Evolutionary conservation across 2,797 vertebrate species (phyloP).

Genomic region (Neosilurus mollespiculum): DNA sequence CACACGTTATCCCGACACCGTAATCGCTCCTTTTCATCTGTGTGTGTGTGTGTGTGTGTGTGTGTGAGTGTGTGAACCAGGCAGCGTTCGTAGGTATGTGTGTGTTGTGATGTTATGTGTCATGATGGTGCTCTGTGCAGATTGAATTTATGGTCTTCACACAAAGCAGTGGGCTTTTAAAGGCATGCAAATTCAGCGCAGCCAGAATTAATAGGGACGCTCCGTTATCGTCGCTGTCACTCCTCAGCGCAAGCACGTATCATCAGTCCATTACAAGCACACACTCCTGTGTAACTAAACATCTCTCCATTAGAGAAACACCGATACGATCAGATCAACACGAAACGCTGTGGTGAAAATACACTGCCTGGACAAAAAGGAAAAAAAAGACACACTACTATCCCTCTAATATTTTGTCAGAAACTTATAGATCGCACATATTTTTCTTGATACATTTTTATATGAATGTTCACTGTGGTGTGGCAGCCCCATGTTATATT

Average conservation of each 20-base stretch:
- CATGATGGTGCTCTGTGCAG: not conserved
- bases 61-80: not conserved
- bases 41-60: not conserved
- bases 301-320: not conserved
- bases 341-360: not conserved
- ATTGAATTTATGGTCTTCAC: conserved; percentile 59
- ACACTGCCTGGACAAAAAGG: not conserved
- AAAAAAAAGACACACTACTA: no score
- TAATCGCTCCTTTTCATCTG: conserved; percentile 61
- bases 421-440: no score
- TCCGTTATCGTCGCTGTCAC: conserved; percentile 58
- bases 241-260: not conserved
- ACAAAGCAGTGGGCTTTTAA: conserved; percentile 61
- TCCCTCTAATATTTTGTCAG: no score
- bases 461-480: no score
- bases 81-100: conserved; percentile 40
- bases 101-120: conserved; percentile 8
- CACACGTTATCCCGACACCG: conserved; percentile 55
- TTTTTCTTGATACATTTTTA: no score
- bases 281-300: not conserved
- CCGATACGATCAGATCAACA: not conserved
- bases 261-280: not conserved
- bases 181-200: conserved; percentile 61
- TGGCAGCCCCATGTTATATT: no score
- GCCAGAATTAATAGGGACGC: conserved; percentile 51